Percentiles rank a stretch among this genome's conserved stretches.
Evolutionary conservation across 1,140 invertebrate genomes (phyloP).

Genomic region (Steinernema feltiae): DNA sequence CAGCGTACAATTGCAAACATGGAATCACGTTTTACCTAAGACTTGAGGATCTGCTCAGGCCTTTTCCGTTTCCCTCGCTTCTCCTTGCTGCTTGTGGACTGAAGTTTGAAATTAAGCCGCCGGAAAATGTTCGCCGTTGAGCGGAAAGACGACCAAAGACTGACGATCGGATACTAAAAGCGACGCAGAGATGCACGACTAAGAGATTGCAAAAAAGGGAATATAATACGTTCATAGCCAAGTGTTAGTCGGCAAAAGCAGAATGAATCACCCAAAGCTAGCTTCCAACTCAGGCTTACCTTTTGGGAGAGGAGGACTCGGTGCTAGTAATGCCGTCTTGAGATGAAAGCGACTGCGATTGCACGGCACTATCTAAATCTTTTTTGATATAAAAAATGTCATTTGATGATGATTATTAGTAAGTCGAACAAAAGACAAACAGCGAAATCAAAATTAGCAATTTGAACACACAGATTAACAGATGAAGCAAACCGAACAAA

Average conservation of each 20-base stretch:
- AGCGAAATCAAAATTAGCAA: background rate
- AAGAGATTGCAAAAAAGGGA: background rate
- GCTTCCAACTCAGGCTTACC: background rate
- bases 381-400: too few species aligned
- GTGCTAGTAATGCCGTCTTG: background rate
- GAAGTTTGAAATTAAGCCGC: background rate
- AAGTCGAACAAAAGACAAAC: background rate
- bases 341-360: background rate
- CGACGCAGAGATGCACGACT: background rate
- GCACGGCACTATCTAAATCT: background rate
- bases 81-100: background rate
- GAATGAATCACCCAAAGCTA: background rate
- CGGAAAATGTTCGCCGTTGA: background rate
- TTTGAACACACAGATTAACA: background rate
- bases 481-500: background rate
- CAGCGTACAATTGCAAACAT: background rate
- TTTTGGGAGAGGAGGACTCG: background rate
- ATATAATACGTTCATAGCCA: background rate
- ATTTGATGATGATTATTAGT: too few species aligned
- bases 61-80: background rate
- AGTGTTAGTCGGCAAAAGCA: slow-evolving; percentile 3
- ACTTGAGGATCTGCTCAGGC: background rate
- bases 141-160: background rate
- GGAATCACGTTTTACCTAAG: background rate
- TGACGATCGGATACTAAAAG: background rate